Percentiles rank a stretch among this genome's conserved stretches.
Evolutionary conservation across 1,140 invertebrate species (phyloP).

Genomic region (Bombus waltoni): DNA sequence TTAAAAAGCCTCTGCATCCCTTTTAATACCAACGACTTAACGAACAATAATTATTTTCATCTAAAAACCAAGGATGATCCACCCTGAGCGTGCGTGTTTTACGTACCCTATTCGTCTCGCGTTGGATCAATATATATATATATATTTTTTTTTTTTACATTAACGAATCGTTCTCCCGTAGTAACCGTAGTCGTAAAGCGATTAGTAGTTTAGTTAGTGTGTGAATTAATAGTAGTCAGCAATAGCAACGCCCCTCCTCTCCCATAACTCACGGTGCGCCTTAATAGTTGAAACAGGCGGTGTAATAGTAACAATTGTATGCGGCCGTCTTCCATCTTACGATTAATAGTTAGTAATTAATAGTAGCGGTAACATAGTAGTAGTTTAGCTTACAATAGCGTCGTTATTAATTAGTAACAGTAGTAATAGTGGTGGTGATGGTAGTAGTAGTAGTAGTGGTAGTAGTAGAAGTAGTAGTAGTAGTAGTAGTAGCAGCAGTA

Average conservation of each 20-base stretch:
- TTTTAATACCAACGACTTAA: neutral
- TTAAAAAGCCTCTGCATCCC: neutral
- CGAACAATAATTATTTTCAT: neutral
- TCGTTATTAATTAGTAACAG: conserved; percentile 42
- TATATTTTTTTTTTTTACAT: conserved; percentile 8
- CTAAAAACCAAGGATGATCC: neutral
- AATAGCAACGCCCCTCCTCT: conserved; percentile 8
- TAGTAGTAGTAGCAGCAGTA: rapidly evolving
- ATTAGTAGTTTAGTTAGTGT: conserved; percentile 30
- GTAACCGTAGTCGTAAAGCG: conserved; percentile 40
- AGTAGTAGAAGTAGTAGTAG: neutral
- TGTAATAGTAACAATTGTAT: conserved; percentile 48
- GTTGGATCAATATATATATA: neutral
- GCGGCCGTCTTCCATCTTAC: conserved; percentile 36
- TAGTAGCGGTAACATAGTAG: conserved; percentile 65
- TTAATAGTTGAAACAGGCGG: conserved; percentile 47
- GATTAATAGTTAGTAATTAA: conserved; percentile 54
- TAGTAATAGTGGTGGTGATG: conserved; percentile 38
- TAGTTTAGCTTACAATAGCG: conserved; percentile 61
- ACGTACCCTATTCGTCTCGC: conserved; percentile 17
- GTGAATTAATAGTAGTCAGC: conserved; percentile 28
- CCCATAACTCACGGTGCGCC: neutral
- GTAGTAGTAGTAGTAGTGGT: conserved; percentile 52
- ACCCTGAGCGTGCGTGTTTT: neutral
- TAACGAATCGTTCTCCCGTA: conserved; percentile 43